phyloP scores from a whole-genome alignment of 2,797 vertebrate species.

The Manis javanica region DNA sequence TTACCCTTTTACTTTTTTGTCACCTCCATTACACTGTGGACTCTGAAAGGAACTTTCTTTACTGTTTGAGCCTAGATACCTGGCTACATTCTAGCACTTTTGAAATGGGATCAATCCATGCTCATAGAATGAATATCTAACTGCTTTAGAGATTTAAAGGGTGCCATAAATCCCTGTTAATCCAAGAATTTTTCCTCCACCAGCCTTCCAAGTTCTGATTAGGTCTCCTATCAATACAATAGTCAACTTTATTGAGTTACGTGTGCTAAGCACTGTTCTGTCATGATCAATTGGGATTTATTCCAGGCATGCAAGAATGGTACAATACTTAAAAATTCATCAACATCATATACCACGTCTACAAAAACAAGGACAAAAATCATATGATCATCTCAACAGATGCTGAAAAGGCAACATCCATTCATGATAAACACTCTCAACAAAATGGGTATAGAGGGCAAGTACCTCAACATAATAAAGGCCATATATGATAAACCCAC shows the following conservation, averaged over 20 bases:
- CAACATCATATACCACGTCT: no score
- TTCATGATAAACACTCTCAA: no score
- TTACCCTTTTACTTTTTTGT: not conserved
- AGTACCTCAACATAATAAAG: no score
- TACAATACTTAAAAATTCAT: no score
- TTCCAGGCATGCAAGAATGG: no score
- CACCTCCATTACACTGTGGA: not conserved
- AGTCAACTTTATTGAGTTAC: not conserved
- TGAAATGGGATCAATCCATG: not conserved
- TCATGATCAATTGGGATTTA: no score
- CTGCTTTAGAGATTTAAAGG: not conserved
- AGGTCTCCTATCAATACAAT: not conserved
- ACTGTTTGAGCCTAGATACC: not conserved
- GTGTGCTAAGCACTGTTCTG: not conserved
- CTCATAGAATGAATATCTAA: not conserved
- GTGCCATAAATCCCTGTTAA: not conserved
- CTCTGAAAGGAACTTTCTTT: not conserved
- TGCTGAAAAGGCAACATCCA: no score
- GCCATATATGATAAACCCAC: no score
- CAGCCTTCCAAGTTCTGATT: conserved; percentile 19
- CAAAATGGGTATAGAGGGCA: no score
- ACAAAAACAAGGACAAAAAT: no score
- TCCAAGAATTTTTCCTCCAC: conserved; percentile 18
- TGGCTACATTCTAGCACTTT: not conserved
- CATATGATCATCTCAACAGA: no score